These are phyloP conservation scores for Symphodus melops DNA, from an alignment of 2,113 vertebrate genomes.

Conservation along the genomic window DNA sequence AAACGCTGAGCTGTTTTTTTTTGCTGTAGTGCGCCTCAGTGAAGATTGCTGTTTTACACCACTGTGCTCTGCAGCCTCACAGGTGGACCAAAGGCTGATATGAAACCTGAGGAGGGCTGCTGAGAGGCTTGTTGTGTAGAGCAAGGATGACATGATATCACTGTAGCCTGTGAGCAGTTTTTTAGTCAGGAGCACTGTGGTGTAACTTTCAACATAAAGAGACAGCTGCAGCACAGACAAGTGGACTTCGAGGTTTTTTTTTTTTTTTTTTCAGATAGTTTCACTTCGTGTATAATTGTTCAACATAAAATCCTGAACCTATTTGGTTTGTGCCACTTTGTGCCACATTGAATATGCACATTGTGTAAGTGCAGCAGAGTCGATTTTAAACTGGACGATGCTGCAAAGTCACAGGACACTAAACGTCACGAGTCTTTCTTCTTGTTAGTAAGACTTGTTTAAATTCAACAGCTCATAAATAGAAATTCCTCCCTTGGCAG, in stretches of 20 bases:
- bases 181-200: slow-evolving; percentile 30
- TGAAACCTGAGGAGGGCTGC: slow-evolving; percentile 55
- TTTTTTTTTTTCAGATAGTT: no score
- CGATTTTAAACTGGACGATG: slow-evolving; percentile 40
- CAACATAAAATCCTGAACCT: not conserved
- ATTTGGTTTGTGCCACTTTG: not conserved
- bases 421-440: slow-evolving; percentile 47
- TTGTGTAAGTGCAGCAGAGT: slow-evolving; percentile 45
- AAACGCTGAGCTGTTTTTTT: slow-evolving; percentile 70
- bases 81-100: slow-evolving; percentile 56
- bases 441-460: slow-evolving; percentile 71
- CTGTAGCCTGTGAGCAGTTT: slow-evolving; percentile 24
- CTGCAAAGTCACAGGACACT: slow-evolving; percentile 67
- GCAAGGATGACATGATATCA: slow-evolving; percentile 55
- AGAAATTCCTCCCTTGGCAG: slow-evolving; percentile 70
- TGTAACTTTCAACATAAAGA: slow-evolving; percentile 32
- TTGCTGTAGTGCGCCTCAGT: slow-evolving; percentile 27
- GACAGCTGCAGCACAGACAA: slow-evolving; percentile 5
- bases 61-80: slow-evolving; percentile 54
- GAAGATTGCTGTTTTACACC: slow-evolving; percentile 58
- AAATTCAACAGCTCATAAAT: slow-evolving; percentile 75
- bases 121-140: slow-evolving; percentile 55
- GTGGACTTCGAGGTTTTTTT: slow-evolving; percentile 12
- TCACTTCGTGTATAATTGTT: not conserved
- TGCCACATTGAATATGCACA: not conserved